phyloP scores from a whole-genome alignment of 1,140 invertebrate genomes.

The Achatina immaculata region DNA sequence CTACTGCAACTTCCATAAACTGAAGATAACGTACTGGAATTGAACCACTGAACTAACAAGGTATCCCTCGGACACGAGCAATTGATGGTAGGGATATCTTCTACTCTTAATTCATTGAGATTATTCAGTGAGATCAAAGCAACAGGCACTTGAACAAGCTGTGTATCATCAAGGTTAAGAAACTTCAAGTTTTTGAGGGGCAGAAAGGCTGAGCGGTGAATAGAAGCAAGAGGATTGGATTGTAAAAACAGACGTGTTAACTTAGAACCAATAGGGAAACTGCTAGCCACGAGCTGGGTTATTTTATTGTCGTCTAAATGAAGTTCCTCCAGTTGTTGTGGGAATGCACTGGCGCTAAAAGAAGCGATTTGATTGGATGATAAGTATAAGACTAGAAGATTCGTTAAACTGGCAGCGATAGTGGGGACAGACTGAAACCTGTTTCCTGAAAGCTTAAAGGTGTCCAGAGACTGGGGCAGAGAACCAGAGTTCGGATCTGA shows the following conservation, averaged over 20 bases:
- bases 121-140: not conserved
- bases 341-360: not conserved
- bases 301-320: not conserved
- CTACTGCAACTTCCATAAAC: not conserved
- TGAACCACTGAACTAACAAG: not conserved
- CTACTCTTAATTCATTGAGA: not conserved
- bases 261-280: not conserved
- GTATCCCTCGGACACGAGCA: not conserved
- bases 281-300: not conserved
- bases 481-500: not conserved
- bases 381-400: not conserved
- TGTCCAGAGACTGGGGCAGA: not conserved
- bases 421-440: not conserved
- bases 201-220: not conserved
- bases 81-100: not conserved
- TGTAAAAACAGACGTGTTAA: not conserved
- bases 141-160: not conserved
- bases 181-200: not conserved
- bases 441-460: not conserved
- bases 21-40: not conserved
- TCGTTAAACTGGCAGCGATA: not conserved
- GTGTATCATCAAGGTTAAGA: not conserved
- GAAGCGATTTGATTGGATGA: not conserved
- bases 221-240: not conserved
- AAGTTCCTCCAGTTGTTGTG: not conserved